Base-by-base conservation (phyloP, 2,888 invertebrate genomes). In the Pteria penguin region DNA sequence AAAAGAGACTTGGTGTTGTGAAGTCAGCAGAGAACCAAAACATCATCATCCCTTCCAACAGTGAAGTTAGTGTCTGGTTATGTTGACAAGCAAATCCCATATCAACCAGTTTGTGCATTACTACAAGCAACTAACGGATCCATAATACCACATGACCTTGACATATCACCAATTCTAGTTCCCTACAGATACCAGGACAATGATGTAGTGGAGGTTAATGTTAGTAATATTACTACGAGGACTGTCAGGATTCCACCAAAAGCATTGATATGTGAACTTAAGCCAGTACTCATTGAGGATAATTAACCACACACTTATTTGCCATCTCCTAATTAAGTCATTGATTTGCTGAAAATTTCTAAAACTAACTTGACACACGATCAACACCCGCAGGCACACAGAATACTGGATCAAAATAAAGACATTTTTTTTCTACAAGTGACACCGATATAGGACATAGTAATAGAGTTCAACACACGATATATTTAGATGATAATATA, bases 1-100 rank as follows among this genome's bases (percentile, higher is more conserved):
- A 29, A n/a, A 24, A 32, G 22, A 31, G 31, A 24, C 24, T 65
- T 11, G 65, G 52, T 11, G 4, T 68, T 22, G 68, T 68, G 29
- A 55, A 68, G n/a, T 68, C 57, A 31, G 68, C 68, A 2, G 68
- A 54, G n/a, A 8, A n/a, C 22, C 14, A 22, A 8, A 68, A 3
- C n/a, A 68, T 68, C 29, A 55, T 68, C 57, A 61, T 61, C 8
- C 58, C 55, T 24, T 57, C 68, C 11, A 68, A 57, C 14, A 68
- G 24, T 2, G n/a, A 31, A 22, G 31, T 55, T 27, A 0, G 11
- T 68, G 8, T 4, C 29, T 29, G 68, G 68, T 4, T 57, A 31
- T 22, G 31, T 68, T 27, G 57, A 55, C 36, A 29, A 22, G n/a
- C 14, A 68, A 32, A 18, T 68, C 18, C 61, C 61, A 11, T 61